Evolutionary conservation across 2,113 vertebrate genomes (phyloP), one percentile per base, ranked within the genome.

Genomic region (Sylvietta virens): DNA sequence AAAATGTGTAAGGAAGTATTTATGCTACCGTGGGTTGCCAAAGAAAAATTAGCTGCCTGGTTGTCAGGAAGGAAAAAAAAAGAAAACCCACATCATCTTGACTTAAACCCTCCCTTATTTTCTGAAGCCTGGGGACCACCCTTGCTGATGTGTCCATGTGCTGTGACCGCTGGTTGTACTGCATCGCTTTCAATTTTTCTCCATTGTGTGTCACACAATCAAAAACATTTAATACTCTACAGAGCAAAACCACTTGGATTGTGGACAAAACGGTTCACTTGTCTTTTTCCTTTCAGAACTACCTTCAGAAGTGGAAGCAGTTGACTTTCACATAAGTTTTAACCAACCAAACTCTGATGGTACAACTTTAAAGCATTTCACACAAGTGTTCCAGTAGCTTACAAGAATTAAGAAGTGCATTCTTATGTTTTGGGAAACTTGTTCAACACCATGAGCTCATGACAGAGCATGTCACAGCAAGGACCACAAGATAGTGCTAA

Each of bases 201-300:
- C 26, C 14, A 19, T 28, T 79, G 44, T 35, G 14, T 5, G 0
- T 6, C 16, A 4, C 39, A 37, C 13, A n/a, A 51, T 1, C 12
- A 15, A 83, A 86, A 93, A 21, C 9, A 70, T 37, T 37, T 50
- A 72, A 64, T 26, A 54, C 6, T 80, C 62, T 62, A 23, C 0
- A 1, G 77, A 71, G 40, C 17, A 88, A 96, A 95, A 40, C 39
- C 20, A n/a, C 39, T 53, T 64, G 51, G 40, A 44, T 11, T 2
- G 0, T n/a, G 51, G 60, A 88, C 39, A 80, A 37, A 86, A 70
- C 21, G 48, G n/a, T 48, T 65, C 22, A 31, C 12, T 31, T 44
- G 8, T 17, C 33, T 79, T 80, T 72, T 88, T 24, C 37, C 35
- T 66, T 77, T 84, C 72, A 74, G 70, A 83, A 64, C 45, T 65